A percentile compares a stretch with the other conserved stretches of the same genome.
Conservation (phyloP, 2,888 invertebrate genomes). For the Crioceris asparagi region DNA sequence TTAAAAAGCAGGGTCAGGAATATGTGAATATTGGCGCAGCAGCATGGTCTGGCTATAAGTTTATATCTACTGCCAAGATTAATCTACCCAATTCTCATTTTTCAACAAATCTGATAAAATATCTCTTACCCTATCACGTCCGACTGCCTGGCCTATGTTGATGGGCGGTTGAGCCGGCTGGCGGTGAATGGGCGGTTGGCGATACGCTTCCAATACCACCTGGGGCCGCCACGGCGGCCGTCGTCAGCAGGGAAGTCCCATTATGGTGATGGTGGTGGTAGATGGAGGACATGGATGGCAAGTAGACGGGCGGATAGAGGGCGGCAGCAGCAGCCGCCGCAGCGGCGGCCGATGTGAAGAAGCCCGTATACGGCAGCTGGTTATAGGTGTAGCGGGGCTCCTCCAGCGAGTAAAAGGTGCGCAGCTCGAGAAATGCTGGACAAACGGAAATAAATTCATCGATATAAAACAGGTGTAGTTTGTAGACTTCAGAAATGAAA, state of each 20-base stretch:
- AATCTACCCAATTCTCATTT: no score
- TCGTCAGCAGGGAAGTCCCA: constrained; percentile 3
- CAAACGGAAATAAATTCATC: constrained; percentile 9
- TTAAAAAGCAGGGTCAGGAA: no score
- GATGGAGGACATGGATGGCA: constrained; percentile 27
- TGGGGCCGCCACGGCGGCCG: constrained; percentile 6
- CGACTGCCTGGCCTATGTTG: constrained; percentile 22
- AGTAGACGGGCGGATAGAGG: constrained; percentile 30
- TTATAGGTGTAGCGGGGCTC: constrained; percentile 27
- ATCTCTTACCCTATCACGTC: constrained; percentile 30
- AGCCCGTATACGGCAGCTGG: constrained; percentile 24
- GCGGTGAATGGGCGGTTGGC: constrained; percentile 12
- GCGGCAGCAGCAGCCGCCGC: constrained; percentile 21
- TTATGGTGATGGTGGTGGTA: constrained; percentile 21
- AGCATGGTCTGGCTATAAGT: no score
- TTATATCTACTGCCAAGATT: no score
- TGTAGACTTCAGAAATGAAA: no score
- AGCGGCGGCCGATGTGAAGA: constrained; percentile 21
- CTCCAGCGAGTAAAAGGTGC: constrained; percentile 29
- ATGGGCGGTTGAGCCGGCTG: constrained; percentile 8
- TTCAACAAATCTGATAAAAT: no score
- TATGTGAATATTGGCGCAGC: no score
- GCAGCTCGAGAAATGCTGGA: constrained; percentile 31
- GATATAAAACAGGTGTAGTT: no score
- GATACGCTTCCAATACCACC: neutral